phyloP scores from a whole-genome alignment of 2,113 vertebrate genomes.

The Scophthalmus maximus region DNA sequence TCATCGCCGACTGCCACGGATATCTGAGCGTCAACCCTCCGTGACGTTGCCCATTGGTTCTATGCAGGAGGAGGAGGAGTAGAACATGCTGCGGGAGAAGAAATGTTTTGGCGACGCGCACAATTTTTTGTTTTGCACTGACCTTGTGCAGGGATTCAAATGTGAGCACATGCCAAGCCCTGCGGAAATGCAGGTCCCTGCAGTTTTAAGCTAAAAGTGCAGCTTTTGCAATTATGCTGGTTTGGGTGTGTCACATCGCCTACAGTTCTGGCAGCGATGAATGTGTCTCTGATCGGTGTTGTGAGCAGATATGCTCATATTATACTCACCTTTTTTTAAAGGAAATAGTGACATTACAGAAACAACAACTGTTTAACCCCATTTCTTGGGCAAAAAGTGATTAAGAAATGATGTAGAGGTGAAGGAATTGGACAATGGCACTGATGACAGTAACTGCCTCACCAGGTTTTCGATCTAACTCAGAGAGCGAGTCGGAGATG shows the following conservation, averaged over 20 bases:
- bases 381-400: no score
- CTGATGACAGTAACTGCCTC: background rate
- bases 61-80: background rate
- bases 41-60: no score
- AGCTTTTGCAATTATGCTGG: background rate
- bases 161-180: background rate
- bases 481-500: background rate
- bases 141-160: slow-evolving; percentile 9
- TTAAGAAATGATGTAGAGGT: no score
- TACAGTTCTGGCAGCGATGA: background rate
- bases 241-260: background rate
- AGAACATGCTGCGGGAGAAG: no score
- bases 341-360: no score
- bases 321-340: no score
- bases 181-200: background rate
- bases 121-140: background rate
- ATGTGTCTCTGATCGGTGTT: background rate
- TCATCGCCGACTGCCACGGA: no score
- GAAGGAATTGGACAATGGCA: no score
- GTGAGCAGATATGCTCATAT: background rate
- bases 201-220: no score
- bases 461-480: background rate
- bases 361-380: no score
- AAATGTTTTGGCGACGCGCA: no score
- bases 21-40: no score